These are phyloP conservation scores for Cosmia trapezina DNA, from an alignment of 2,888 invertebrate species.

Conservation along the genomic window DNA sequence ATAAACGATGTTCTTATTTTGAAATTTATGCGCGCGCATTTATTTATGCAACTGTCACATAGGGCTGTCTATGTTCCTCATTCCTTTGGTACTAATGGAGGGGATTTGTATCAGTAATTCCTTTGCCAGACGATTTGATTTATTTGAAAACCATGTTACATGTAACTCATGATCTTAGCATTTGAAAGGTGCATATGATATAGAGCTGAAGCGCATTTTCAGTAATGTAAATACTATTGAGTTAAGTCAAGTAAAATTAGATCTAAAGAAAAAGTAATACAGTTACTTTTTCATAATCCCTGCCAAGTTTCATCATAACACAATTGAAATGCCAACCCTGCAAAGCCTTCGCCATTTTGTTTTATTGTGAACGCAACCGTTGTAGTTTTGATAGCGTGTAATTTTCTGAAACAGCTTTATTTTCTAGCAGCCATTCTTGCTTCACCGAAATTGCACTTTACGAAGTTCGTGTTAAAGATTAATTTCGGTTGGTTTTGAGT, in stretches of 20 bases:
- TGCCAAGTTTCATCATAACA: constrained; percentile 6
- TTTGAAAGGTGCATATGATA: constrained; percentile 35
- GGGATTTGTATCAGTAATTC: constrained; percentile 48
- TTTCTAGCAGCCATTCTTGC: constrained; percentile 75
- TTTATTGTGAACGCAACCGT: constrained; percentile 82
- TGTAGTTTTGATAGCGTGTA: constrained; percentile 70
- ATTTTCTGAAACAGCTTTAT: constrained; percentile 84
- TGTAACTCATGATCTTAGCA: constrained; percentile 35
- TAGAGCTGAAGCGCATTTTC: constrained; percentile 18
- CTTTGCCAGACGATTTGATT: constrained; percentile 44
- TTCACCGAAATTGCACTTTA: constrained; percentile 63
- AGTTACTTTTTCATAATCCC: background rate
- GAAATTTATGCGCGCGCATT: constrained; percentile 80
- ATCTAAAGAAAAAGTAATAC: background rate
- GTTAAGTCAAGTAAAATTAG: background rate
- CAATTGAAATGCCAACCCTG: constrained; percentile 60
- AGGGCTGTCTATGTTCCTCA: constrained; percentile 63
- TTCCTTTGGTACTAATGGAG: constrained; percentile 52
- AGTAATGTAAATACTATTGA: background rate
- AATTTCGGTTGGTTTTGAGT: constrained; percentile 63
- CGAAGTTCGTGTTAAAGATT: constrained; percentile 62
- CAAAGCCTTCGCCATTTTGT: constrained; percentile 78
- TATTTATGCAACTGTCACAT: constrained; percentile 71
- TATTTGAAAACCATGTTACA: constrained; percentile 40
- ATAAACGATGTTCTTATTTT: constrained; percentile 80